These are phyloP conservation scores for Sarcophilus harrisii DNA, from an alignment of 2,797 vertebrate species.

Conservation along the genomic window DNA sequence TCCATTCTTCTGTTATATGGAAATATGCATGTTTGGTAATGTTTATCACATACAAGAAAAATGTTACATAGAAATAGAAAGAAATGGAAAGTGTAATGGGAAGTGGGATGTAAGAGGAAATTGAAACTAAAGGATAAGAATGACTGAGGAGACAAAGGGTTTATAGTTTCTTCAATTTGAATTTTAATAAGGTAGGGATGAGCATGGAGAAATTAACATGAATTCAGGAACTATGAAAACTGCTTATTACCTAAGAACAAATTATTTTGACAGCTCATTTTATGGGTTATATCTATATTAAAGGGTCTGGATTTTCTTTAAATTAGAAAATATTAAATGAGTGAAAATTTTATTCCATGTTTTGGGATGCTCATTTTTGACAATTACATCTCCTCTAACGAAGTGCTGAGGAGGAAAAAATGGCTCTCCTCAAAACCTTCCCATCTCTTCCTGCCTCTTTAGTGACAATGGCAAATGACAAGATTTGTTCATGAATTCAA, in stretches of 20 bases:
- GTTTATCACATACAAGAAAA: neutral
- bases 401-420: constrained; percentile 17
- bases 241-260: neutral
- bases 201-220: neutral
- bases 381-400: neutral
- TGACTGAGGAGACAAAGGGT: neutral
- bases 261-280: constrained; percentile 26
- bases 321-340: constrained; percentile 53
- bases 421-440: neutral
- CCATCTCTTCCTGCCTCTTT: neutral
- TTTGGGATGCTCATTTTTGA: constrained; percentile 31
- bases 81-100: neutral
- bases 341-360: constrained; percentile 43
- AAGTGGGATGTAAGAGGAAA: neutral
- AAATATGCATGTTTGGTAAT: neutral
- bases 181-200: neutral
- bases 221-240: neutral
- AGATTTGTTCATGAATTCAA: constrained; percentile 37
- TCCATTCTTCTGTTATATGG: neutral
- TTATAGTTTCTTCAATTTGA: neutral
- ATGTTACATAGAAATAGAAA: neutral
- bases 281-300: neutral
- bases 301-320: constrained; percentile 56
- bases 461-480: constrained; percentile 7
- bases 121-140: neutral